Base-by-base conservation (phyloP, 2,888 invertebrate genomes). In the Watsonalla binaria region DNA sequence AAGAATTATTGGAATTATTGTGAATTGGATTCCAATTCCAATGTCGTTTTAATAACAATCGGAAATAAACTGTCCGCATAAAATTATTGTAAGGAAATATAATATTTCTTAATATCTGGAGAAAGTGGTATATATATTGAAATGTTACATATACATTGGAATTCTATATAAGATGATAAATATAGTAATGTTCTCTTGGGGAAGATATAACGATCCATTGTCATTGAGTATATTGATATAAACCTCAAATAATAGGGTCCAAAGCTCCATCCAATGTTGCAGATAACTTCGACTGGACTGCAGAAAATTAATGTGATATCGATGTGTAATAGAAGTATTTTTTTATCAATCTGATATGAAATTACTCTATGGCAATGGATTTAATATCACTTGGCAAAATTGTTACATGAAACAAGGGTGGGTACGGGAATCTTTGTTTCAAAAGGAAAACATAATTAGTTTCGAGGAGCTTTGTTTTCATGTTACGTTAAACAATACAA, bases 371-470 rank as follows among this genome's bases (percentile, higher is more conserved):
- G 87, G 75, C 76, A 74, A 63, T 73, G 78, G 79, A 72, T 70
- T 68, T 54, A 57, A 62, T 37, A 73, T 80, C 81, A 81, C 77
- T 76, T 73, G 66, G 76, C 78, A 72, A 70, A n/a, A 56, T 69
- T 70, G 70, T 70, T 57, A 65, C 61, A 60, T 66, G 74, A 82
- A 90, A 89, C 90, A 86, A 84, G 79, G 90, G 86, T 84, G 80
- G 67, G 90, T 90, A 90, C 90, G 90, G 90, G 90, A 87, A 82
- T 88, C 90, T 87, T 81, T 89, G 90, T 90, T 90, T 90, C 86
- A 61, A 60, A 68, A 68, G 80, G 82, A 84, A 84, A 87, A 86
- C 88, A 88, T 89, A 89, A 89, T 88, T 88, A 89, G 88, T 80
- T 78, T 75, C 58, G 57, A 66, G 54, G 55, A 55, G 55, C 60